Evolutionary conservation across 1,140 invertebrate genomes (phyloP), one percentile per base, ranked within the genome.

Genomic region (Eciton burchellii): DNA sequence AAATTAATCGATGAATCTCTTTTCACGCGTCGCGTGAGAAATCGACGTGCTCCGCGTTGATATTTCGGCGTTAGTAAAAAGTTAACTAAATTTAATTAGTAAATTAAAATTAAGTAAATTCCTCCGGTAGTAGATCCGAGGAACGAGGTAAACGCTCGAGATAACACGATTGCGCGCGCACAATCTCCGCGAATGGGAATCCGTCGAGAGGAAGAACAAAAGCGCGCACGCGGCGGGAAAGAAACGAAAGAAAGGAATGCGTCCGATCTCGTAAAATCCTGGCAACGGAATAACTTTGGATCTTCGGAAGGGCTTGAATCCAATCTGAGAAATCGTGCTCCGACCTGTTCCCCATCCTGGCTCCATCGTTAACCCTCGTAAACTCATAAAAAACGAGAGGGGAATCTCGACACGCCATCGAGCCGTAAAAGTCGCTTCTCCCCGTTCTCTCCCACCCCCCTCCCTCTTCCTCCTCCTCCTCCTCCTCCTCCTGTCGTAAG

Each of bases 341-440:
- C 14, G 62, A 35, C 21, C n/a, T n/a, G n/a, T n/a, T n/a, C n/a
- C n/a, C n/a, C n/a, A n/a, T n/a, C n/a, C n/a, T n/a, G 29, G 26
- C 47, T 74, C 56, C 63, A n/a, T 79, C 49, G 49, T 79, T 79
- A 79, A 79, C 35, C 8, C 63, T 57, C 16, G 49, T 68, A 68
- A 79, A 79, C 35, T 70, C 74, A 12, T 79, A 68, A 79, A 79
- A 68, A 24, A 68, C 49, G 21, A 41, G 21, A 24, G 14, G 16
- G 26, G 49, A 29, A 70, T 79, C 24, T 70, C 41, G 41, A 70
- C 35, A 79, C 6, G 63, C 35, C 24, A 45, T 70, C 63, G 63
- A 45, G 19, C 63, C n/a, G 16, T 79, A 79, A 79, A 79, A 79
- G 49, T 79, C 65, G 66, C n/a, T 35, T 35, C 35, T 35, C 35